Evolutionary conservation across 1,140 invertebrate genomes (phyloP).

Genomic region (Druon quercuslanigerum): DNA sequence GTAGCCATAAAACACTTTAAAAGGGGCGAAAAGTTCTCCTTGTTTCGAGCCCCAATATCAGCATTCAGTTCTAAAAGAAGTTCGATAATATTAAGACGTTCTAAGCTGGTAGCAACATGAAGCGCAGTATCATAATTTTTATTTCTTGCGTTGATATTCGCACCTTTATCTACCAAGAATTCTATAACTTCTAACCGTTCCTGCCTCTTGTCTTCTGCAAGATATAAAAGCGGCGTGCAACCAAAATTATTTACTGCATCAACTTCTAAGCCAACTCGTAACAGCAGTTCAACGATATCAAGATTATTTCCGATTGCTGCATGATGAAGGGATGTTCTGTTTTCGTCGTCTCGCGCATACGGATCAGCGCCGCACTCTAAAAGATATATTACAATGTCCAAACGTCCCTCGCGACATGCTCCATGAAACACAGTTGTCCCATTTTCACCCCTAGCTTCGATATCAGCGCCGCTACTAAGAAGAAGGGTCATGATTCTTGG

Average conservation of each 20-base stretch:
- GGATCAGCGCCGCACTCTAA: no score
- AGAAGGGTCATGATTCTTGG: background rate
- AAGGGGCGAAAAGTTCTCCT: no score
- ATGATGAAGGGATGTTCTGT: no score
- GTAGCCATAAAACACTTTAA: no score
- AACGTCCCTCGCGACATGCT: background rate
- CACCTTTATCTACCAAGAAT: background rate
- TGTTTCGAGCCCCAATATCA: background rate
- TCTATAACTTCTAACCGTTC: background rate
- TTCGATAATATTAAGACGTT: background rate
- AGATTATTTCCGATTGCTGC: no score
- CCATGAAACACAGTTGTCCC: background rate
- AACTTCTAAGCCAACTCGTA: background rate
- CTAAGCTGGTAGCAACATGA: background rate
- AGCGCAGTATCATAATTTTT: background rate
- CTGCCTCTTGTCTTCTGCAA: background rate
- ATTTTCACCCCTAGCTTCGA: background rate
- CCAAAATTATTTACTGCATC: background rate
- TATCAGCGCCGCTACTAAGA: background rate
- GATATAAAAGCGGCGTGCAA: background rate
- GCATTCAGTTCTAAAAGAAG: background rate
- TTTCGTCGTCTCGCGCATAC: no score
- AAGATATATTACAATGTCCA: background rate
- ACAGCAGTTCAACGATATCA: no score
- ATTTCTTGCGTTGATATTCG: background rate